Percentiles rank a stretch among this genome's conserved stretches.
phyloP scores from a whole-genome alignment of 23 tunicate genomes.

The Botrylloides violaceus region DNA sequence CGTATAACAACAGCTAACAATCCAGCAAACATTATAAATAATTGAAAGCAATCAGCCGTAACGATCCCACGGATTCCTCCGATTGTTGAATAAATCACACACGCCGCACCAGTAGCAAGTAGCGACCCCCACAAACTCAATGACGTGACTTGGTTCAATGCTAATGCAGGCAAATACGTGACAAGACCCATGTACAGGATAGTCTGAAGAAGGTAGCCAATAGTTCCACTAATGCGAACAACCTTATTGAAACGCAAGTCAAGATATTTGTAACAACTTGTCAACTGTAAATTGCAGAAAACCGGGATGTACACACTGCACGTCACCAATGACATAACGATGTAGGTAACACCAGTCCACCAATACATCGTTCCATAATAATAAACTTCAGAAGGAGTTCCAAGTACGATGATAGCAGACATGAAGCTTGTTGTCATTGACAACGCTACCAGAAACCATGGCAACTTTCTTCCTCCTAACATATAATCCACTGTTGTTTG shows the following conservation, averaged over 20 bases:
- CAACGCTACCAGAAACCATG: conserved; percentile 24
- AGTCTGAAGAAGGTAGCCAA: conserved; percentile 9
- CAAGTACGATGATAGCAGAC: conserved; percentile 32
- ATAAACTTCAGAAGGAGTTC: conserved; percentile 32
- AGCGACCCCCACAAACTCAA: conserved; percentile 17
- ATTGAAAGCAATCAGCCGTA: conserved; percentile 23
- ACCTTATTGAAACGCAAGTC: conserved; percentile 23
- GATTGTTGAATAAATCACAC: conserved; percentile 19
- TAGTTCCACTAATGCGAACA: not conserved
- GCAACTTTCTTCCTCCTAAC: conserved; percentile 21
- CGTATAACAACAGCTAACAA: conserved; percentile 1
- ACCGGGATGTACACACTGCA: conserved; percentile 17
- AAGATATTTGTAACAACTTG: conserved; percentile 17
- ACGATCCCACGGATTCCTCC: conserved; percentile 19
- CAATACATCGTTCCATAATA: conserved; percentile 29
- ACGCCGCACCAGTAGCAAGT: conserved; percentile 24
- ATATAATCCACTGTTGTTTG: conserved; percentile 27
- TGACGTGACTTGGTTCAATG: conserved; percentile 24
- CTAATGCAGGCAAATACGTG: conserved; percentile 22
- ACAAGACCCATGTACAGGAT: conserved; percentile 14
- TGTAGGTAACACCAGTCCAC: conserved; percentile 22
- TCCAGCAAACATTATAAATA: conserved; percentile 17
- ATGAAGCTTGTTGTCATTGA: conserved; percentile 25
- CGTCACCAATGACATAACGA: conserved; percentile 4
- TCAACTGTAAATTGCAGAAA: conserved; percentile 10